Evolutionary conservation across 2,113 vertebrate genomes (phyloP), one percentile per base, ranked within the genome.

Genomic region (Bubalus kerabau): DNA sequence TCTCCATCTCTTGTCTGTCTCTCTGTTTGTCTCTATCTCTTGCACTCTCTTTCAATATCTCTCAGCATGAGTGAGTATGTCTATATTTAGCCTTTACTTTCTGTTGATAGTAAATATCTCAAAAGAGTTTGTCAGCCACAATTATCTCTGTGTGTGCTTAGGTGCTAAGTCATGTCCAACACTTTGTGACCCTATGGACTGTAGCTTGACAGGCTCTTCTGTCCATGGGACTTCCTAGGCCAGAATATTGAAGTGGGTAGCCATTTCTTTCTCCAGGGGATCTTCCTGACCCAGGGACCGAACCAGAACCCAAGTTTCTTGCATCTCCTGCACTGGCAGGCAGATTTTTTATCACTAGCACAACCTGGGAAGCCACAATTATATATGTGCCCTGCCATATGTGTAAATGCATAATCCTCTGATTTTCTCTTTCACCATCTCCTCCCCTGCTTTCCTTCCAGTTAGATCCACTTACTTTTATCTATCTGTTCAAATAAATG

Each of bases 221-320:
- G n/a, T 71, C 64, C 19, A 6, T 21, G 17, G 32, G 19, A 67
- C 21, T 67, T 67, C n/a, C n/a, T 36, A 67, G 64, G 64, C 32
- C 64, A 67, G 64, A 67, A 67, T 36, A 36, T n/a, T 67, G 2
- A 67, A 67, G 17, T 19, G 9, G 4, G 16, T 67, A 67, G 64
- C 17, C 64, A 67, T 36, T 67, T 67, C 17, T 67, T 67, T 67
- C 32, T 36, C 32, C 2, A 19, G 4, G 32, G 17, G 64, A 36
- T 2, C 64, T 36, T 67, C 17, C 17, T 21, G 17, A 21, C 8
- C 8, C 4, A 67, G 17, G 32, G 64, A 67, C 21, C 2, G 0
- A 67, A 67, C 3, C 64, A 9, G 17, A 67, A 36, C 4, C 62
- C 32, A 36, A 4, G 7, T 36, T 8, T 36, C 17, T 67, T 67